A percentile compares a stretch with the other conserved stretches of the same genome.
These are phyloP conservation scores for Mylabris phalerata DNA, from an alignment of 1,140 invertebrate genomes.

Conservation along the genomic window DNA sequence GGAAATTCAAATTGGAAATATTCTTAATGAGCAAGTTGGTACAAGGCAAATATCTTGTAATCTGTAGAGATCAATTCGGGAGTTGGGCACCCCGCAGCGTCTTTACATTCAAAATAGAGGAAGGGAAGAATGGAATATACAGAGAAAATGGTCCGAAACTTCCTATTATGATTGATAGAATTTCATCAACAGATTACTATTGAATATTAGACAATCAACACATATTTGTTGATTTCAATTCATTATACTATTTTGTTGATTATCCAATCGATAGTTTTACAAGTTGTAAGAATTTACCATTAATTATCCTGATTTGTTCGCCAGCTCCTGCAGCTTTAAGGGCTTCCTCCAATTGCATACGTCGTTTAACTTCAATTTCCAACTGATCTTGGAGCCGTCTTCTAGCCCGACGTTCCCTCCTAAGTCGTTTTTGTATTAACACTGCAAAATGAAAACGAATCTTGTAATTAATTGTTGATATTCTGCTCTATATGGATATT, in stretches of 20 bases:
- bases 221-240: no score
- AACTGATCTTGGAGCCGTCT: conserved; percentile 77
- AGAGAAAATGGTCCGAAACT: neutral
- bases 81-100: conserved; percentile 19
- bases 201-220: no score
- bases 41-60: conserved; percentile 21
- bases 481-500: no score
- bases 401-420: conserved; percentile 76
- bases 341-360: conserved; percentile 70
- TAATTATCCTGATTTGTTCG: conserved; percentile 70
- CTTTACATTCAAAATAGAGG: neutral
- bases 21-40: conserved; percentile 2
- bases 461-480: no score
- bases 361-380: conserved; percentile 68
- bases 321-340: conserved; percentile 69
- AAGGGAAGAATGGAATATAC: no score
- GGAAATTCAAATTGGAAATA: neutral
- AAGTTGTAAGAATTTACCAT: conserved; percentile 48
- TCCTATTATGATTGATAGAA: conserved; percentile 11
- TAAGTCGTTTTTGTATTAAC: conserved; percentile 76
- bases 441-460: conserved; percentile 51
- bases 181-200: no score
- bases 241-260: no score
- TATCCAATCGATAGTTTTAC: neutral
- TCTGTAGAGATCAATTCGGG: conserved; percentile 19